Evolutionary conservation across 1,140 invertebrate species (phyloP), one percentile per base, ranked within the genome.

Genomic region (Arctopsyche grandis): DNA sequence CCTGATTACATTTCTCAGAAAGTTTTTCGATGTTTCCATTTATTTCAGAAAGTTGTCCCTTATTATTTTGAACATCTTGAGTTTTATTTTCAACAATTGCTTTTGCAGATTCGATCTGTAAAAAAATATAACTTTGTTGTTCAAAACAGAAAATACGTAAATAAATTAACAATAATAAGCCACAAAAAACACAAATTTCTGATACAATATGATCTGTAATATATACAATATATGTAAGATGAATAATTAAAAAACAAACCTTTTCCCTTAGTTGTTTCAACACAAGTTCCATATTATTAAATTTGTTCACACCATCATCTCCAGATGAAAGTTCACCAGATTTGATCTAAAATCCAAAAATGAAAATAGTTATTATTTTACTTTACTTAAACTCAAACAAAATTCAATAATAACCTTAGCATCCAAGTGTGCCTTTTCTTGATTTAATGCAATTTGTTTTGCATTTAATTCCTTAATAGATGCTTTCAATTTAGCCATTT

Each of bases 401-500:
- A 12, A 66, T 66, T 60, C 19, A 26, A 81, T 74, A 19, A 12
- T 48, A 63, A 87, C 94, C 84, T 93, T 94, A 9, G 94, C 92
- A 83, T 97, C 95, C 56, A 96, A 88, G 80, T 93, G 93, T 0
- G 92, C 92, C 81, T 96, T 96, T 84, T 97, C 95, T 85, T 96
- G 95, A 83, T 93, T 95, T 1, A 96, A 86, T 0, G 92, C 88
- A 9, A 97, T 87, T 77, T 97, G 89, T 83, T 93, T 91, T 5
- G 93, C 92, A 85, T 94, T 97, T 83, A 97, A 92, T 83, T 97
- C 96, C 83, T 96, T 94, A 0, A 97, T 89, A 84, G 92, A 91
- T 52, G 91, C 92, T 85, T 99, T 98, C 3, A 98, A 88, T 60
- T 93, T 91, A 12, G 94, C 92, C 92, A 99, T 97, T 83, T 98